phyloP scores from a whole-genome alignment of 2,797 vertebrate genomes.

The Hirundo rustica region DNA sequence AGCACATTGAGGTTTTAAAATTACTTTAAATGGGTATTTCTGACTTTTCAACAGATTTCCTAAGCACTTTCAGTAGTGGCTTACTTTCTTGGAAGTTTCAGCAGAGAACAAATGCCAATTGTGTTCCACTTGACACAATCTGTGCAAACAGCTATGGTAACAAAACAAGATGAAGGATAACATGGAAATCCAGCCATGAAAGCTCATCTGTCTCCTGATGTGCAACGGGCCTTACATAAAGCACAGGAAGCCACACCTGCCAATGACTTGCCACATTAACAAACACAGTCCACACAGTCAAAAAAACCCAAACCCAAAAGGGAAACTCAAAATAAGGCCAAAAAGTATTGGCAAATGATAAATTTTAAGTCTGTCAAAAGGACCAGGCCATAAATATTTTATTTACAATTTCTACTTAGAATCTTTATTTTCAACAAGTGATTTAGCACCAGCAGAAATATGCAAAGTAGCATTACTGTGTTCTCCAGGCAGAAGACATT shows the following conservation, averaged over 20 bases:
- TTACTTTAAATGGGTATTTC: background rate
- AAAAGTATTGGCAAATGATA: background rate
- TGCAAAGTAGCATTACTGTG: background rate
- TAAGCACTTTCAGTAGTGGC: background rate
- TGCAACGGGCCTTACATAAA: background rate
- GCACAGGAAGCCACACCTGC: background rate
- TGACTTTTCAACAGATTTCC: background rate
- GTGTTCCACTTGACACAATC: background rate
- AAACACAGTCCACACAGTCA: background rate
- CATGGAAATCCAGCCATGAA: background rate
- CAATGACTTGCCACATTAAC: background rate
- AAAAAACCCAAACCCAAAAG: background rate
- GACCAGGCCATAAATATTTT: constrained; percentile 39
- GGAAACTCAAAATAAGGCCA: constrained; percentile 13
- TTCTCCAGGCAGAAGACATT: background rate
- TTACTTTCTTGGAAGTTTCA: background rate
- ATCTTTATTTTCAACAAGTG: constrained; percentile 2
- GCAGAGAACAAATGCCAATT: background rate
- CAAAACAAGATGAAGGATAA: background rate
- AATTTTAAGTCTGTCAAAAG: background rate
- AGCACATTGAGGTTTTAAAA: background rate
- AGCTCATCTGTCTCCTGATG: background rate
- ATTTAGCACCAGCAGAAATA: constrained; percentile 55
- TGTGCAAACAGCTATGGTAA: background rate
- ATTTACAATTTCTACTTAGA: constrained; percentile 39